Evolutionary conservation across 2,888 invertebrate species (phyloP).

Genomic region (Cataglyphis albicans): DNA sequence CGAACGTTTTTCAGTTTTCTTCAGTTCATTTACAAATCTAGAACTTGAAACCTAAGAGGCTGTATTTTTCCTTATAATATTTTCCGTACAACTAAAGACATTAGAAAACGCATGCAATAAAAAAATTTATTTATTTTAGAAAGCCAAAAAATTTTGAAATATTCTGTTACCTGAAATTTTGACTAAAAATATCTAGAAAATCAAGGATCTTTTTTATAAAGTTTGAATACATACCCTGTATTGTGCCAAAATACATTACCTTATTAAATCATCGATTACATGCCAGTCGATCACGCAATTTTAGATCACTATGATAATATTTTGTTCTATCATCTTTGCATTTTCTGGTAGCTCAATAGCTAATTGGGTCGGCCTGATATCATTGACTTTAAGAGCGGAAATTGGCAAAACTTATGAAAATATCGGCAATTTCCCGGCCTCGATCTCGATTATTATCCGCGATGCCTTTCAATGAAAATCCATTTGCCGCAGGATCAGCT

Average conservation of each 20-base stretch:
- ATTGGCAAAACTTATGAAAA: slow-evolving; percentile 80
- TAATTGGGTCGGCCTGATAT: slow-evolving; percentile 63
- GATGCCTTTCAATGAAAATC: slow-evolving; percentile 80
- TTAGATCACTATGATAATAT: background rate
- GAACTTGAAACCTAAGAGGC: too few relatives aligned
- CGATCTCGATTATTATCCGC: slow-evolving; percentile 61
- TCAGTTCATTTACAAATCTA: too few relatives aligned
- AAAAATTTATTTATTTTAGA: too few relatives aligned
- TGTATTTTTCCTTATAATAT: too few relatives aligned
- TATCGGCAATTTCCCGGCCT: slow-evolving; percentile 22
- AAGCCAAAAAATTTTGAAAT: too few relatives aligned
- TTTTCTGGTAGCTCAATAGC: background rate
- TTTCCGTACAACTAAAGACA: too few relatives aligned
- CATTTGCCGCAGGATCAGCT: slow-evolving; percentile 80
- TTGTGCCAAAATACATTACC: background rate
- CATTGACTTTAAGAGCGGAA: slow-evolving; percentile 72
- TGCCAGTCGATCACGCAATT: background rate
- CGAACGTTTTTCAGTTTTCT: too few relatives aligned
- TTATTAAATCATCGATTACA: background rate
- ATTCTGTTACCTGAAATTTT: too few relatives aligned
- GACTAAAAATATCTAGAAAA: too few relatives aligned
- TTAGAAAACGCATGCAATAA: too few relatives aligned
- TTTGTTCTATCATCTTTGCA: background rate
- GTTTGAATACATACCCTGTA: background rate
- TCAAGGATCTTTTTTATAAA: too few relatives aligned